phyloP scores from a whole-genome alignment of 2,888 invertebrate species.

The Aphodius granarius region DNA sequence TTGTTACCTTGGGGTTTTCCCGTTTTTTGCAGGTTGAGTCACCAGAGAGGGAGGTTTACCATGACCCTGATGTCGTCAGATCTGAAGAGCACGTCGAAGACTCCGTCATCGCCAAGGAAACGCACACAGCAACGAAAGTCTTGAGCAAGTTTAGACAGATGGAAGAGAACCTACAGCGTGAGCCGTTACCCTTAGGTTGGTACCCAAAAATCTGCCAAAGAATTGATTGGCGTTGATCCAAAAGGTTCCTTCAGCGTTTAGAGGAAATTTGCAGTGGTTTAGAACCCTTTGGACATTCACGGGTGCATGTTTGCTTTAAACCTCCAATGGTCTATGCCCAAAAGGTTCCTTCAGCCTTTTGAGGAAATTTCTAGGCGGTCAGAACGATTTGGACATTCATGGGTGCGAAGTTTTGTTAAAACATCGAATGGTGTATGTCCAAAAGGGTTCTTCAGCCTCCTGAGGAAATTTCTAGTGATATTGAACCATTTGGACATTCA shows the following conservation, averaged over 20 bases:
- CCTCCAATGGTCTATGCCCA: too few relatives aligned
- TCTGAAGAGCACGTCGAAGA: conserved; percentile 61
- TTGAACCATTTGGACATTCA: too few relatives aligned
- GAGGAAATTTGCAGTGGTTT: not conserved
- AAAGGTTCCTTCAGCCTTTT: too few relatives aligned
- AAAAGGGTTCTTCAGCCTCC: too few relatives aligned
- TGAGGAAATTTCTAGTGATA: too few relatives aligned
- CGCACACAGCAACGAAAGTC: conserved; percentile 84
- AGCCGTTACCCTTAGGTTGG: conserved; percentile 51
- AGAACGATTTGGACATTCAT: too few relatives aligned
- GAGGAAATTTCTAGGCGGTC: too few relatives aligned
- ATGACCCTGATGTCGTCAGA: conserved; percentile 73
- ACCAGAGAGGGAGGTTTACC: conserved; percentile 72
- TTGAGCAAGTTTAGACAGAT: conserved; percentile 86
- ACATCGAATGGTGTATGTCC: too few relatives aligned
- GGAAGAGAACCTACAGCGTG: conserved; percentile 69
- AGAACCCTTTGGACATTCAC: not conserved
- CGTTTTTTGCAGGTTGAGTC: conserved; percentile 58
- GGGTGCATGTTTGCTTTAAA: conserved; percentile 38
- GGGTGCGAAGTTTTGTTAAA: too few relatives aligned
- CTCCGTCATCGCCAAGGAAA: conserved; percentile 56
- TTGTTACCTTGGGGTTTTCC: conserved; percentile 5
- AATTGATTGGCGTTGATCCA: too few relatives aligned
- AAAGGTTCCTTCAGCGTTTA: too few relatives aligned
- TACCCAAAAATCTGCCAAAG: not conserved